phyloP scores from a whole-genome alignment of 2,113 vertebrate species.

The Callionymus lyra region DNA sequence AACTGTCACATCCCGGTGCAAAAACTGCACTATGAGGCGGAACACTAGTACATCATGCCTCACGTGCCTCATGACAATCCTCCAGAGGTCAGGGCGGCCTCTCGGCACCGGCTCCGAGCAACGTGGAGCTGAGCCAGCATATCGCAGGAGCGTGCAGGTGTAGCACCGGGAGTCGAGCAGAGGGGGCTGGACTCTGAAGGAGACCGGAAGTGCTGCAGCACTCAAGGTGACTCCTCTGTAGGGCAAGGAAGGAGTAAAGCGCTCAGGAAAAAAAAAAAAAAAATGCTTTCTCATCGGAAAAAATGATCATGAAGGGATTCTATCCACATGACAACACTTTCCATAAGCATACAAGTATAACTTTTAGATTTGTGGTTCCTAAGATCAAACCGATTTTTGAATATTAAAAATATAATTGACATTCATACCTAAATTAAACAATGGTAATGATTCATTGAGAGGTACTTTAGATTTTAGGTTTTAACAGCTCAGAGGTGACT shows the following conservation, averaged over 20 bases:
- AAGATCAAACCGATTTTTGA: no score
- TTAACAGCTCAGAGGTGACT: no score
- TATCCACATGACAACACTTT: no score
- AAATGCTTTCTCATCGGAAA: no score
- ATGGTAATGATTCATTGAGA: no score
- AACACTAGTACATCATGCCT: not conserved
- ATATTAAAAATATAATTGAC: no score
- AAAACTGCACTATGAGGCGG: slow-evolving; percentile 8
- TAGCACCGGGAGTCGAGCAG: slow-evolving; percentile 12
- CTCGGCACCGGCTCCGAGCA: not conserved
- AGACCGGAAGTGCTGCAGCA: slow-evolving; percentile 18
- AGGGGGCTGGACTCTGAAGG: slow-evolving; percentile 13
- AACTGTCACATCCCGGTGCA: slow-evolving; percentile 1
- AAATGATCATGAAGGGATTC: not conserved
- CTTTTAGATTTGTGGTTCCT: no score
- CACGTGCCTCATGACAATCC: slow-evolving; percentile 9
- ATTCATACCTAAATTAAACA: no score
- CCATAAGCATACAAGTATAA: no score
- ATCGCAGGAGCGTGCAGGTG: slow-evolving; percentile 3
- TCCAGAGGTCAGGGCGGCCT: slow-evolving; percentile 31
- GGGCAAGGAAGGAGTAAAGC: not conserved
- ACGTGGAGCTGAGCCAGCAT: slow-evolving; percentile 2
- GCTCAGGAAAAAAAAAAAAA: no score
- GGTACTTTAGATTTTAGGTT: no score
- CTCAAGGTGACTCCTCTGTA: slow-evolving; percentile 48